These are phyloP conservation scores for Sporophila hypoxantha DNA, from an alignment of 2,113 vertebrate species.

Conservation along the genomic window DNA sequence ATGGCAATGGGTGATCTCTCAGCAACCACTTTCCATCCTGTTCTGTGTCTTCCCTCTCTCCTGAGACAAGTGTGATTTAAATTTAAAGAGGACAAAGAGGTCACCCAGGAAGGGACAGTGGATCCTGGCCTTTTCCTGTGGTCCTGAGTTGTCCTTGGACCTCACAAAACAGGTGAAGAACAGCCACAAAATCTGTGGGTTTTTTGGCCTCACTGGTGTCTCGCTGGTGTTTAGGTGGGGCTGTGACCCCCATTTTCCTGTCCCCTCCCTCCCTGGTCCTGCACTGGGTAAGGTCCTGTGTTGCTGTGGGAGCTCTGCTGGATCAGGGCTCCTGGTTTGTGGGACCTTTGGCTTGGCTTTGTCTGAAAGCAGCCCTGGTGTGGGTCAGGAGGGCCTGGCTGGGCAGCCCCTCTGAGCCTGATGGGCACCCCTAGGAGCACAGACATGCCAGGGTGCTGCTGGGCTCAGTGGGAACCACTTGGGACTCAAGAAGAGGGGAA, in stretches of 20 bases:
- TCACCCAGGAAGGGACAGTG: background rate
- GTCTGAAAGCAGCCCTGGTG: background rate
- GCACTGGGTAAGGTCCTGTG: fast-evolving
- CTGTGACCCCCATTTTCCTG: background rate
- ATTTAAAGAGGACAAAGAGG: background rate
- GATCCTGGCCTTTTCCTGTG: background rate
- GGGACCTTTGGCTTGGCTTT: background rate
- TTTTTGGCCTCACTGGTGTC: no score
- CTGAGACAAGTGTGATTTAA: background rate
- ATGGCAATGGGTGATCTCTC: background rate
- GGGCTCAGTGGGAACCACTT: background rate
- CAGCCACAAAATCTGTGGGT: background rate
- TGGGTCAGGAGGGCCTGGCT: background rate
- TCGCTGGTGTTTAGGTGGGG: background rate
- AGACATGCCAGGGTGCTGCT: background rate
- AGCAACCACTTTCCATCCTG: background rate
- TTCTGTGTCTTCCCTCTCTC: background rate
- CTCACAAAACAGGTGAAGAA: background rate
- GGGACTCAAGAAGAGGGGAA: background rate
- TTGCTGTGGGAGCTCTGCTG: background rate
- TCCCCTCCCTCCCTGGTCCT: background rate
- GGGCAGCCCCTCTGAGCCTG: background rate
- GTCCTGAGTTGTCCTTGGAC: background rate
- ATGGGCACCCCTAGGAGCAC: fast-evolving
- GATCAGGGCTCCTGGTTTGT: background rate